Evolutionary conservation across 2,113 vertebrate species (phyloP), one percentile per base, ranked within the genome.

Genomic region (Pituophis catenifer): DNA sequence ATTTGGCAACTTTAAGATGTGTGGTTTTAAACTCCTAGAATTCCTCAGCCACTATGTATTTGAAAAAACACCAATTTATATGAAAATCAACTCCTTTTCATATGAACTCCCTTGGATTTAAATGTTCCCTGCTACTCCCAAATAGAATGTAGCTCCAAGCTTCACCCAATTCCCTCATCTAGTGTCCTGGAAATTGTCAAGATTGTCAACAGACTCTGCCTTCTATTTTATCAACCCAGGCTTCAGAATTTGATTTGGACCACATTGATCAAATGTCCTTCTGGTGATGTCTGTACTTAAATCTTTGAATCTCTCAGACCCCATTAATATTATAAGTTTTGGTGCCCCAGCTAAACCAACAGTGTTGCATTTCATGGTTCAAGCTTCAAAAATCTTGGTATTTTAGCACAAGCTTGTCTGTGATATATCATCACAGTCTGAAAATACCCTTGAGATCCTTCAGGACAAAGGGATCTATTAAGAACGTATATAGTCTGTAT

Each of bases 381-480:
- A 81, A 58, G 62, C 86, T 57, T 91, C 96, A 97, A 90, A 96
- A 96, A 95, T 92, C 92, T 96, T 96, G 94, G 94, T 95, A 93
- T 94, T 57, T 88, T 57, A 90, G 95, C 93, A 94, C 92, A 94
- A 95, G 52, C 94, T 89, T 23, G 57, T 89, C 95, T 93, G 55
- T 58, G 26, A 6, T 94, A 92, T 91, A 97, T 96, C 94, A 97
- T 96, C 54, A 1, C 91, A 94, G 93, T 75, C 95, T 96, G 75
- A 87, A 94, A 97, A 97, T 94, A 95, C 92, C 96, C 94, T 95
- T 93, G 91, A 96, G 96, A 95, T 96, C 95, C 96, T 97, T 96
- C 90, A 97, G 96, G 93, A 98, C 97, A 98, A 98, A 98, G 94
- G 95, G 89, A 75, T 90, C 94, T 94, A 97, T 97, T 98, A 97